Evolutionary conservation across 1,140 invertebrate genomes (phyloP), one percentile per base, ranked within the genome.

Genomic region (Gonioctena quinquepunctata): DNA sequence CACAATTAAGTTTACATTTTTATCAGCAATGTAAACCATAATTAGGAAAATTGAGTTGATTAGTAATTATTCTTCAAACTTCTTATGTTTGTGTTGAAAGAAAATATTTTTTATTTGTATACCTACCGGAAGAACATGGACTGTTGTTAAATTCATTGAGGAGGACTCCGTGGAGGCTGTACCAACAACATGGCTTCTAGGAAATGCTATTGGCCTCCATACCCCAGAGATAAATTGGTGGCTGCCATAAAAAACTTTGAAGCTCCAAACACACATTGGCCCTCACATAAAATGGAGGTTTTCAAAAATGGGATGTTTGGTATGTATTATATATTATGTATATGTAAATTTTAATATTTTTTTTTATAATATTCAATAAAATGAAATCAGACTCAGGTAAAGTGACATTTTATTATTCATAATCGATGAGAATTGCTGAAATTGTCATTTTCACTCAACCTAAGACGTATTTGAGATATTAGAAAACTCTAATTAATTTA

Each of bases 251-350:
- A 16, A 54, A 54, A 54, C 7, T 8, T n/a, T 54, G 50, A 54
- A 22, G 50, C 11, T 3, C 50, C 50, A 8, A 54, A 54, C 16
- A 54, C 50, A 16, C 18, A 16, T 21, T 54, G 50, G 50, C 50
- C 50, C 18, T 16, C 18, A 19, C 50, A 54, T 16, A 4, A 19
- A 13, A 54, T 54, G 11, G 50, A n/a, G 7, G 18, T 8, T 13
- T 54, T 54, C 16, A 16, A 16, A 54, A 68, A 61, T 13, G 28
- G 76, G 56, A 62, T 70, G 2, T 68, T 67, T 42, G 49, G 50
- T 54, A 54, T n/a, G n/a, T n/a, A n/a, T n/a, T n/a, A n/a, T n/a
- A n/a, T n/a, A n/a, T n/a, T n/a, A n/a, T n/a, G n/a, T n/a, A n/a
- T n/a, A n/a, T n/a, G n/a, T n/a, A n/a, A n/a, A n/a, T n/a, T n/a